Base-by-base conservation (phyloP, 92 coral and sea anemone species). In the Siderastrea radians region DNA sequence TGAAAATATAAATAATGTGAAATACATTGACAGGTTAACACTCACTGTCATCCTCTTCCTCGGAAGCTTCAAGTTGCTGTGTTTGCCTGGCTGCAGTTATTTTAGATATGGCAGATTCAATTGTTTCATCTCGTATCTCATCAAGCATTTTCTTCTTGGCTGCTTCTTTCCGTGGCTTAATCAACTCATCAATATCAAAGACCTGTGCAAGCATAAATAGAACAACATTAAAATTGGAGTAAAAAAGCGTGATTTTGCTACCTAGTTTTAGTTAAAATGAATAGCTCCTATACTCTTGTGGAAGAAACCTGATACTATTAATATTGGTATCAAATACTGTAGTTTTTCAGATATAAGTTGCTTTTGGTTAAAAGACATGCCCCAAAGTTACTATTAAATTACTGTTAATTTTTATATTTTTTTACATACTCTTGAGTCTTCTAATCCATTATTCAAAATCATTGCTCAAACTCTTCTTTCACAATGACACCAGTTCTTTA, bases 111-210 rank as follows among this genome's bases (percentile, higher is more conserved):
- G 99, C 98, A 4, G 96, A 89, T 86, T 95, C 96, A 26, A 90
- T 51, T 19, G 99, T 94, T 79, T 97, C 99, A 8, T 90, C 93
- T 57, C 94, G 86, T 48, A 87, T 90, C 73, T 97, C 99, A 50
- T 95, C 98, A 79, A 97, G 46, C 96, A 97, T 88, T 83, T 95
- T 97, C 77, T 95, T 92, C 78, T 92, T 97, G 47, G 99, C 98
- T 53, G 93, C 97, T 77, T 95, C 97, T 84, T 84, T 91, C 12
- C 91, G 92, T 13, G 97, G 93, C 62, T 88, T 92, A 68, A 97
- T 91, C 52, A 97, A 75, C 81, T 87, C 94, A 79, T 95, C 96
- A 54, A 95, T 79, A 72, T 93, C 96, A 51, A 97, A 61, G 48
- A 95, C 86, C 99, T 97, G 88, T 13, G 58, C 38, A 14, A 6